These are phyloP conservation scores for Daphoenositta chrysoptera DNA, from an alignment of 2,113 vertebrate genomes.

Conservation along the genomic window DNA sequence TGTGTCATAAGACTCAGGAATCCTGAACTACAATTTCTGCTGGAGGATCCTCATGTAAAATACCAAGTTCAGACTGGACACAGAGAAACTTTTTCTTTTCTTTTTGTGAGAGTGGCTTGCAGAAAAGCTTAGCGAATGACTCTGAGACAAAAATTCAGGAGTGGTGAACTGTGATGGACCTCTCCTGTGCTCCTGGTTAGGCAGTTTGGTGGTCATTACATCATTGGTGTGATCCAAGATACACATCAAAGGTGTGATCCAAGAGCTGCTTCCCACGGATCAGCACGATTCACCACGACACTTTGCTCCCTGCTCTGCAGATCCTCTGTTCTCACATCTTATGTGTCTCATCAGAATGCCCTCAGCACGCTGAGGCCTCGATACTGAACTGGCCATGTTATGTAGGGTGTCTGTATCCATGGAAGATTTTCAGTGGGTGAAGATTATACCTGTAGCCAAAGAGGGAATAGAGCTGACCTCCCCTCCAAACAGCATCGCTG, in stretches of 20 bases:
- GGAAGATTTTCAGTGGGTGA: not conserved
- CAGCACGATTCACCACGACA: not conserved
- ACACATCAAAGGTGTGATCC: not conserved
- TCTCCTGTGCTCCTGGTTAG: not conserved
- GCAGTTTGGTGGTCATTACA: not conserved
- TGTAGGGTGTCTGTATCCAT: fast-evolving
- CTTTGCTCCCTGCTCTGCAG: not conserved
- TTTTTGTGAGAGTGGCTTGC: not conserved
- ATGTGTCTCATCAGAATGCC: not conserved
- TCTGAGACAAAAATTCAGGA: not conserved
- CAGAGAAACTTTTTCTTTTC: not conserved
- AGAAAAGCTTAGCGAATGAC: not conserved
- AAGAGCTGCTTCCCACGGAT: not conserved
- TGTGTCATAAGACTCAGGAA: not conserved
- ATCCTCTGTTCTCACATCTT: not conserved
- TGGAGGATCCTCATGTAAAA: not conserved
- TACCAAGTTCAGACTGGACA: not conserved
- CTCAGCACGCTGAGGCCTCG: not conserved
- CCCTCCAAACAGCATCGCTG: not conserved
- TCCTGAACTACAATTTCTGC: not conserved
- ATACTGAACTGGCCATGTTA: not conserved
- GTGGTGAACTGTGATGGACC: not conserved
- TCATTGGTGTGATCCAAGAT: not conserved
- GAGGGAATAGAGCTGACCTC: not conserved
- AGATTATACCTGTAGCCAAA: not conserved